Evolutionary conservation across 2,797 vertebrate species (phyloP).

Genomic region (Neostethus bicornis): DNA sequence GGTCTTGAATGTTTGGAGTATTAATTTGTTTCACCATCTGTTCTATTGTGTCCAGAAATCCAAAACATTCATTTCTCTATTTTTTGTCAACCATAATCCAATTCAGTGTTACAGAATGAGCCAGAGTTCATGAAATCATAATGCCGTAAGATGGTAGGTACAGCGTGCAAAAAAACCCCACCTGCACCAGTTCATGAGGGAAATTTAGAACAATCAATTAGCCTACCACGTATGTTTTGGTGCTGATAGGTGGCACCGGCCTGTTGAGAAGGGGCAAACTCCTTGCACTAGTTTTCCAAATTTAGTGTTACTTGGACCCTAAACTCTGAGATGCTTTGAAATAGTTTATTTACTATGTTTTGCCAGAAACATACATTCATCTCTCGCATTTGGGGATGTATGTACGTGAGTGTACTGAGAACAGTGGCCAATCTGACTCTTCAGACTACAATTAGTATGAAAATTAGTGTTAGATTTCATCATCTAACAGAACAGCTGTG

Average conservation of each 20-base stretch:
- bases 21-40: constrained; percentile 47
- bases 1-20: constrained; percentile 5
- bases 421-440: constrained; percentile 66
- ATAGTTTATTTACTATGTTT: constrained; percentile 50
- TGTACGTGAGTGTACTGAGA: constrained; percentile 52
- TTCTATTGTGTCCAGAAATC: constrained; percentile 26
- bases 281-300: too few species aligned
- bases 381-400: constrained; percentile 31
- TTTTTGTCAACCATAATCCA: too few species aligned
- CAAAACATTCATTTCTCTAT: constrained; percentile 37
- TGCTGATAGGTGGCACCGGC: too few species aligned
- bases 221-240: too few species aligned
- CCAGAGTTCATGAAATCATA: too few species aligned
- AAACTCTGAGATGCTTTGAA: constrained; percentile 30
- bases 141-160: too few species aligned
- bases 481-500: constrained; percentile 57
- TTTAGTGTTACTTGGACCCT: constrained; percentile 44
- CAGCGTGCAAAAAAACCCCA: too few species aligned
- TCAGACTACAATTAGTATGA: constrained; percentile 62
- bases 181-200: too few species aligned
- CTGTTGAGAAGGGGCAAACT: too few species aligned
- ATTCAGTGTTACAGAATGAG: too few species aligned
- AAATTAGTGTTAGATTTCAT: constrained; percentile 73
- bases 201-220: too few species aligned
- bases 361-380: constrained; percentile 74